phyloP scores from a whole-genome alignment of 2,888 invertebrate species.

The Sphecodes monilicornis region DNA sequence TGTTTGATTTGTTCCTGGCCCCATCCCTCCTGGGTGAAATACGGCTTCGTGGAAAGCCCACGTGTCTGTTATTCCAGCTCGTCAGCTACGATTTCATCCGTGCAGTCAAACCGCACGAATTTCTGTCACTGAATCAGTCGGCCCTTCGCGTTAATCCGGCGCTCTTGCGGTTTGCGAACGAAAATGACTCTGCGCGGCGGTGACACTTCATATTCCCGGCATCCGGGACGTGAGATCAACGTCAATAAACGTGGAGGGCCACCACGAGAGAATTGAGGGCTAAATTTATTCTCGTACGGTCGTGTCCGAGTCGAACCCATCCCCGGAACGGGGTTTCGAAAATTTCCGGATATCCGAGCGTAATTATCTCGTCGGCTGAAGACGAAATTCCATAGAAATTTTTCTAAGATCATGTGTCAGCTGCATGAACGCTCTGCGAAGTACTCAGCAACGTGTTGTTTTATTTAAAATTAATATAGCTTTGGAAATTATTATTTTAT shows the following conservation, averaged over 20 bases:
- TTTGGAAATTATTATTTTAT: neutral
- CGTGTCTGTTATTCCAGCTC: slow-evolving; percentile 32
- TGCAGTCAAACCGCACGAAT: slow-evolving; percentile 13
- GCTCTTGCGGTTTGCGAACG: neutral
- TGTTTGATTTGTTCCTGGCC: slow-evolving; percentile 13
- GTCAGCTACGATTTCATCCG: slow-evolving; percentile 27
- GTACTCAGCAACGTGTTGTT: neutral
- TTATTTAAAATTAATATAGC: neutral
- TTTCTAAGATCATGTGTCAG: neutral
- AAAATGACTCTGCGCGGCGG: neutral
- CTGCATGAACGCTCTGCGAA: neutral
- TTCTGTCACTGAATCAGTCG: slow-evolving; percentile 13
- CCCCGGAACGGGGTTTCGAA: neutral
- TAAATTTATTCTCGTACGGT: neutral
- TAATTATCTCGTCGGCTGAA: neutral
- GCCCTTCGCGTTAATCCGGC: slow-evolving; percentile 5
- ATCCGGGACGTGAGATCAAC: slow-evolving; percentile 25
- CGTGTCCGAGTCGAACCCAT: neutral
- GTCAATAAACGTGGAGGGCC: slow-evolving; percentile 5
- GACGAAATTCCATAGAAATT: neutral
- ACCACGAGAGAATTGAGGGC: neutral
- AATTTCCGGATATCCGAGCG: neutral
- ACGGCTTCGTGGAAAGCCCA: neutral
- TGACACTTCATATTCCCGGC: neutral
- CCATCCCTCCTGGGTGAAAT: neutral